Percentiles rank a stretch among this genome's conserved stretches.
phyloP scores from a whole-genome alignment of 2,113 vertebrate genomes.

The Phrynosoma blainvillii region DNA sequence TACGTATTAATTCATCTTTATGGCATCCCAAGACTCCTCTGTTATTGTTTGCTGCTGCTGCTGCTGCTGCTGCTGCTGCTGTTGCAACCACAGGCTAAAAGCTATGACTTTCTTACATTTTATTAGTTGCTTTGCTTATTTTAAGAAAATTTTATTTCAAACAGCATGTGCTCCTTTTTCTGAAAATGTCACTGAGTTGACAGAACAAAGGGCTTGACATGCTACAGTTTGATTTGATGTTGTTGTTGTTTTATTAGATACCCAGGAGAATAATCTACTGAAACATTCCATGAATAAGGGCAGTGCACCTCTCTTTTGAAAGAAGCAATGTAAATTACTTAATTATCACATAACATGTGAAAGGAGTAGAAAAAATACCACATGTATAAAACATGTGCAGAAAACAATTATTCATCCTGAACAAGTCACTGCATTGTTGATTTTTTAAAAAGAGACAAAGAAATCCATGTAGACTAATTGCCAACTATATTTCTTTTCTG shows the following conservation, averaged over 20 bases:
- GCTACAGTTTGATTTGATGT: slow-evolving; percentile 12
- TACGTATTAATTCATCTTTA: no score
- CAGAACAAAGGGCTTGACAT: neutral
- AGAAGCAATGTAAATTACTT: slow-evolving; percentile 66
- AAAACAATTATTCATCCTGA: slow-evolving; percentile 52
- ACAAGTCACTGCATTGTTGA: slow-evolving; percentile 37
- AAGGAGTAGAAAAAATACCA: slow-evolving; percentile 58
- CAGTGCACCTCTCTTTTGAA: slow-evolving; percentile 58
- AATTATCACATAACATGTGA: slow-evolving; percentile 62
- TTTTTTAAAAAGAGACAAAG: slow-evolving; percentile 43
- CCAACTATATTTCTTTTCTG: slow-evolving; percentile 56
- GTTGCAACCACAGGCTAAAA: neutral
- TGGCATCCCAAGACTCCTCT: no score
- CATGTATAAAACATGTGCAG: slow-evolving; percentile 63
- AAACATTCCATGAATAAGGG: slow-evolving; percentile 55
- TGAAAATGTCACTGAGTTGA: neutral
- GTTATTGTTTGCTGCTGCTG: no score
- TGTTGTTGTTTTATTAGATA: slow-evolving; percentile 27
- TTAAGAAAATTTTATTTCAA: neutral
- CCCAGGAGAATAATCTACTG: slow-evolving; percentile 17
- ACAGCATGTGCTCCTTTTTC: no score
- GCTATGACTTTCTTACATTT: neutral
- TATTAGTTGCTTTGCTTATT: neutral
- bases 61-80: no score
- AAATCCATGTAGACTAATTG: slow-evolving; percentile 46